Base-by-base conservation (phyloP, 2,113 vertebrate genomes). In the Axis porcinus region DNA sequence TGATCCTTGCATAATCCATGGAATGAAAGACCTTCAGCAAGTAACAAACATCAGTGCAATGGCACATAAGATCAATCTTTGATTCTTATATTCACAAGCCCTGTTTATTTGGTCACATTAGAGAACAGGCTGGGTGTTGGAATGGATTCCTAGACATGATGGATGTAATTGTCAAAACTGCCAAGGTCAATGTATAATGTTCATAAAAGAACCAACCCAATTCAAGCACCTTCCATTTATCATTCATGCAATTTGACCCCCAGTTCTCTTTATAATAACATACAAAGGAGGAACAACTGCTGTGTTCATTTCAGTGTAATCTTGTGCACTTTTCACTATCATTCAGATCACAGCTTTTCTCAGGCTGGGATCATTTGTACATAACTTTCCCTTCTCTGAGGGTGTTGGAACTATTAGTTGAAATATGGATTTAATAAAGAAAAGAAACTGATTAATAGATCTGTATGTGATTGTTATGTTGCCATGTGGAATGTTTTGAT, bases 111-210 rank as follows among this genome's bases (percentile, higher is more conserved):
- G 99, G 99, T 99, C 98, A 99, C 99, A 98, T 99, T 98, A 98
- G 98, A 98, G 99, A 99, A 98, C 98, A 98, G 98, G 94, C 98
- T 98, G 98, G 99, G 98, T 99, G 99, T 99, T 99, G 99, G 99
- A 99, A 99, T 99, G 99, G 99, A 99, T 99, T 99, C 99, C 98
- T 98, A 98, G 98, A 98, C 98, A 99, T 99, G 99, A 99, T 99
- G 99, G 99, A 99, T 99, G 99, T 98, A 99, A 99, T 99, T 99
- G 99, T 99, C 99, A 99, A 98, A 99, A 99, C 99, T 99, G 99
- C 99, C 99, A 99, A 99, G 99, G 99, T 99, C 99, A 99, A 99
- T 99, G 99, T 99, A 99, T 98, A 99, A 99, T 99, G 99, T 98
- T 99, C 99, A 98, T 98, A 98, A 99, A 98, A 99, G 98, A 99